A percentile compares a stretch with the other conserved stretches of the same genome.
These are phyloP conservation scores for Laticauda laticaudata DNA, from an alignment of 2,113 vertebrate genomes.

Conservation along the genomic window DNA sequence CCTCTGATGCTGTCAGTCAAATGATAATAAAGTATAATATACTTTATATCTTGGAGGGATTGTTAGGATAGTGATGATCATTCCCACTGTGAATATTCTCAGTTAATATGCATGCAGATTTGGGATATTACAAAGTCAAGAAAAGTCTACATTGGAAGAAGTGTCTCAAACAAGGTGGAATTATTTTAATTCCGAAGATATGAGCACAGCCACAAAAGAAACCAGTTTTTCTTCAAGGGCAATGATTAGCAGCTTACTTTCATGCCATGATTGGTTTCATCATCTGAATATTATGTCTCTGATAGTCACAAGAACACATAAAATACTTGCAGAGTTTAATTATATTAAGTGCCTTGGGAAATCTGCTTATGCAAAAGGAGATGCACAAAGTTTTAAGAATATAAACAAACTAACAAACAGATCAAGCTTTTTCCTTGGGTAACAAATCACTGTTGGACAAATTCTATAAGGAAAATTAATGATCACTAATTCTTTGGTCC, in stretches of 20 bases:
- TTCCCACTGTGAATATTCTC: background rate
- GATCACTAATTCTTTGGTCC: background rate
- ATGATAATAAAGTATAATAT: background rate
- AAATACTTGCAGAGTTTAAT: background rate
- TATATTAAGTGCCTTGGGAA: background rate
- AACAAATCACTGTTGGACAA: background rate
- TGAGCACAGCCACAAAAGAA: background rate
- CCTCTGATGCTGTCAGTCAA: constrained; percentile 6
- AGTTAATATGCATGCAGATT: background rate
- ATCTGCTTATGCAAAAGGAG: background rate
- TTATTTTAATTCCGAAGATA: too few species aligned
- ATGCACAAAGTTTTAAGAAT: background rate
- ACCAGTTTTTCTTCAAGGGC: background rate
- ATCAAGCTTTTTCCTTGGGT: background rate
- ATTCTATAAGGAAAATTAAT: background rate
- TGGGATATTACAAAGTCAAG: background rate
- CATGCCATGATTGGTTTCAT: background rate
- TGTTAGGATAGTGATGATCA: background rate
- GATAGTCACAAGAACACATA: background rate
- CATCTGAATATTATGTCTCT: background rate
- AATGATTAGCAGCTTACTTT: background rate
- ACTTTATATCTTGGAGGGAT: background rate
- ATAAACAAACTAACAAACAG: background rate
- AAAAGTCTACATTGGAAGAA: background rate
- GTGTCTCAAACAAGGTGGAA: background rate